Percentiles rank a stretch among this genome's conserved stretches.
Evolutionary conservation across 2,797 vertebrate species (phyloP).

Genomic region (Enteromius afrohamiltoni): DNA sequence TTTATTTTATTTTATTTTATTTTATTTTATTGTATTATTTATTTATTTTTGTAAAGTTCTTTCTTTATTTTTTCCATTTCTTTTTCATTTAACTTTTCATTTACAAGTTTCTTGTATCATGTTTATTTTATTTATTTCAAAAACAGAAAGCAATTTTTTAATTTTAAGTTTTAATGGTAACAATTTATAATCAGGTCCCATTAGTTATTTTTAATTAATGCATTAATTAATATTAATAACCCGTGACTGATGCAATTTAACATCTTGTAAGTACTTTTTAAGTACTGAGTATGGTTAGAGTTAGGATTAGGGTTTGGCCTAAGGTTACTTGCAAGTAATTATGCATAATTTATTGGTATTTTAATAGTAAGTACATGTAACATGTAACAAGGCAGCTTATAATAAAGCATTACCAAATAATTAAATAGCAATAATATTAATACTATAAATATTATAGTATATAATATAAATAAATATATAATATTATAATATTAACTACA

Average conservation of each 20-base stretch:
- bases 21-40: too few relatives aligned
- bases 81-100: background rate
- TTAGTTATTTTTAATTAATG: background rate
- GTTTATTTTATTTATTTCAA: background rate
- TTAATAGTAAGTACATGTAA: background rate
- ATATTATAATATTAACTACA: background rate
- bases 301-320: too few relatives aligned
- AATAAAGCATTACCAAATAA: background rate
- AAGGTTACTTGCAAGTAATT: background rate
- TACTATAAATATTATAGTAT: too few relatives aligned
- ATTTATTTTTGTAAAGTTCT: background rate
- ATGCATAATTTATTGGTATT: background rate
- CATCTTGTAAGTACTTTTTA: too few relatives aligned
- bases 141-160: background rate
- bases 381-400: background rate
- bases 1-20: background rate
- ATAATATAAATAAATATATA: background rate
- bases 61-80: background rate
- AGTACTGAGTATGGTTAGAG: too few relatives aligned
- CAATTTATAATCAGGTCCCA: background rate
- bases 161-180: background rate
- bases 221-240: too few relatives aligned
- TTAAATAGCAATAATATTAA: background rate
- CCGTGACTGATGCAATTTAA: too few relatives aligned
- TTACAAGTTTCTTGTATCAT: background rate